These are phyloP conservation scores for Melanerpes formicivorus DNA, from an alignment of 2,113 vertebrate species.

Conservation along the genomic window DNA sequence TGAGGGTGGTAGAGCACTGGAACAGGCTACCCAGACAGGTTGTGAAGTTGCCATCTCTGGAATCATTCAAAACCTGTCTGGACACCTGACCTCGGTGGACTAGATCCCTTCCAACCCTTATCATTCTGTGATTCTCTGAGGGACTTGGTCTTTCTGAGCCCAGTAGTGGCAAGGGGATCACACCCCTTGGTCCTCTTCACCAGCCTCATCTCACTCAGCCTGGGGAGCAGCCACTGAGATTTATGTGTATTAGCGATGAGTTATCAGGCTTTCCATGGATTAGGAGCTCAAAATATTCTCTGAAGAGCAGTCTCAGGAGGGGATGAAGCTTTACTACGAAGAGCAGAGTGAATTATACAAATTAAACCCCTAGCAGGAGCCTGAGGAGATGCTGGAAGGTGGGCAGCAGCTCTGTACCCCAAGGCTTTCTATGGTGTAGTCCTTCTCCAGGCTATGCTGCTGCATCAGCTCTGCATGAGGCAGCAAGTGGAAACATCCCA, in stretches of 20 bases:
- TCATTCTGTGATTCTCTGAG: no score
- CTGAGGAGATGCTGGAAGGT: neutral
- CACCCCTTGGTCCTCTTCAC: neutral
- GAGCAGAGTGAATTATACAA: neutral
- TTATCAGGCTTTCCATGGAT: conserved; percentile 36
- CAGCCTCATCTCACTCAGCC: neutral
- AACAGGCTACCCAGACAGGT: no score
- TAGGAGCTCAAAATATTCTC: neutral
- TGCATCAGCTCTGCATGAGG: neutral
- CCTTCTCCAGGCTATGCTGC: neutral
- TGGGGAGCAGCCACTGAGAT: neutral
- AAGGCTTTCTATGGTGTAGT: neutral
- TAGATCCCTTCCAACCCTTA: no score
- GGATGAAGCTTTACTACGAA: neutral
- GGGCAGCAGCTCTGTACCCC: neutral
- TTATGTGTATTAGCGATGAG: neutral
- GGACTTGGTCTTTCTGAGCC: fast-evolving
- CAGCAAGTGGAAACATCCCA: conserved; percentile 14
- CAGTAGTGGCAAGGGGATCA: fast-evolving
- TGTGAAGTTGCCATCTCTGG: no score
- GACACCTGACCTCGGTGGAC: no score
- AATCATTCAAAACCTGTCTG: no score
- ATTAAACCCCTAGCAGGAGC: neutral
- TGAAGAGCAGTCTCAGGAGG: conserved; percentile 16
- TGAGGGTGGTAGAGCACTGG: no score